Evolutionary conservation across 2,888 invertebrate genomes (phyloP).

Genomic region (Lepas anatifera): DNA sequence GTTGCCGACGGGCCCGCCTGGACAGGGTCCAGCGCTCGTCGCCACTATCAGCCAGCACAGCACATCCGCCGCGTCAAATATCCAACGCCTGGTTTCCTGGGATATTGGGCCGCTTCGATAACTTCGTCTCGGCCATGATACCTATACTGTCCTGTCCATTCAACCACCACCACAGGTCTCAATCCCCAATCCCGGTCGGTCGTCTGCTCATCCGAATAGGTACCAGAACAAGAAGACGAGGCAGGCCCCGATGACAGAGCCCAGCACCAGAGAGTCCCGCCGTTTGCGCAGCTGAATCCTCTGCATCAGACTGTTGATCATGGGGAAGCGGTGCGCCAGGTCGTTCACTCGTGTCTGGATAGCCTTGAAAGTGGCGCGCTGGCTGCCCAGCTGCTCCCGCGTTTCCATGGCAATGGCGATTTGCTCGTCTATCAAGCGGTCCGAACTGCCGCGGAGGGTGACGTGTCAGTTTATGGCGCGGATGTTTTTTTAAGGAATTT

Average conservation of each 20-base stretch:
- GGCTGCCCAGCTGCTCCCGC: conserved; percentile 78
- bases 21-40: too few relatives aligned
- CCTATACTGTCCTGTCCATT: too few relatives aligned
- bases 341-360: conserved; percentile 88
- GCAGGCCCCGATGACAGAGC: conserved; percentile 40
- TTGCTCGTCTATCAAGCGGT: conserved; percentile 87
- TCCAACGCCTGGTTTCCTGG: too few relatives aligned
- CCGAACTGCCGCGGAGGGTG: conserved; percentile 59
- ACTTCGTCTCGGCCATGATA: too few relatives aligned
- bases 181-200: too few relatives aligned
- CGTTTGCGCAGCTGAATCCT: conserved; percentile 87
- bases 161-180: too few relatives aligned
- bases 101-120: too few relatives aligned
- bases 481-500: too few relatives aligned
- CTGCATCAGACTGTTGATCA: conserved; percentile 74
- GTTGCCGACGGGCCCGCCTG: too few relatives aligned
- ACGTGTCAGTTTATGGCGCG: too few relatives aligned
- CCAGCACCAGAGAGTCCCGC: conserved; percentile 85
- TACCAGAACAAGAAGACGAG: conserved; percentile 35
- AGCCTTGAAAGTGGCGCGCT: conserved; percentile 75
- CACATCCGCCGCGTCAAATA: too few relatives aligned
- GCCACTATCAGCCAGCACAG: too few relatives aligned
- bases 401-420: conserved; percentile 96
- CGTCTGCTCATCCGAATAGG: conserved; percentile 21
- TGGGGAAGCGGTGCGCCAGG: conserved; percentile 78